Percentiles rank a stretch among this genome's conserved stretches.
Evolutionary conservation across 2,888 invertebrate species (phyloP).

Genomic region (Nomada ruficornis): DNA sequence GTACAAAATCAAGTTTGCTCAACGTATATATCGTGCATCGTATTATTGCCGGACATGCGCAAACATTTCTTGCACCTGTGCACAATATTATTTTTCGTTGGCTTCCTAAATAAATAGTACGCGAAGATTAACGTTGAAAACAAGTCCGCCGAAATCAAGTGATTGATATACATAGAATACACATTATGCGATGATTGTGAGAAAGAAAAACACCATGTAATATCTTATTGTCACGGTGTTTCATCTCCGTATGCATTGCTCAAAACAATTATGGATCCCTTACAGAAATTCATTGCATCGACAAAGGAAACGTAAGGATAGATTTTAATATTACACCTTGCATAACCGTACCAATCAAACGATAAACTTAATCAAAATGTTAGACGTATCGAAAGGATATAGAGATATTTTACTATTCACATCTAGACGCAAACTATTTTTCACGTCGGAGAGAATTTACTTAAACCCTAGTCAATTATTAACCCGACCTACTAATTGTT

Average conservation of each 20-base stretch:
- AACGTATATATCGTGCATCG: constrained; percentile 26
- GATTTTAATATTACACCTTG: neutral
- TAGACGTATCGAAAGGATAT: neutral
- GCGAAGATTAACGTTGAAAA: too few species aligned
- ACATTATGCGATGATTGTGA: neutral
- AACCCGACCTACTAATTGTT: neutral
- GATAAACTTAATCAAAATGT: neutral
- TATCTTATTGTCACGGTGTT: neutral
- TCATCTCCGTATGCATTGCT: neutral
- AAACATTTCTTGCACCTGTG: neutral
- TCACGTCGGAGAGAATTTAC: neutral
- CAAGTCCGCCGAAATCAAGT: constrained; percentile 8
- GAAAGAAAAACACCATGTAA: neutral
- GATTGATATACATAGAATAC: neutral
- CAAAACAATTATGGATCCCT: neutral
- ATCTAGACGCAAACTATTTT: neutral
- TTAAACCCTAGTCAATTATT: neutral
- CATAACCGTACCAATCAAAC: neutral
- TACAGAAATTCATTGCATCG: neutral
- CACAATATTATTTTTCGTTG: neutral
- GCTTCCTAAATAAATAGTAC: neutral
- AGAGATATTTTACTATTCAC: neutral
- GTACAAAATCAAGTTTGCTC: constrained; percentile 36
- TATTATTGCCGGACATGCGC: neutral
- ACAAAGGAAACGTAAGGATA: neutral